Evolutionary conservation across 2,888 invertebrate species (phyloP), one percentile per base, ranked within the genome.

Genomic region (Theodoxus fluviatilis): DNA sequence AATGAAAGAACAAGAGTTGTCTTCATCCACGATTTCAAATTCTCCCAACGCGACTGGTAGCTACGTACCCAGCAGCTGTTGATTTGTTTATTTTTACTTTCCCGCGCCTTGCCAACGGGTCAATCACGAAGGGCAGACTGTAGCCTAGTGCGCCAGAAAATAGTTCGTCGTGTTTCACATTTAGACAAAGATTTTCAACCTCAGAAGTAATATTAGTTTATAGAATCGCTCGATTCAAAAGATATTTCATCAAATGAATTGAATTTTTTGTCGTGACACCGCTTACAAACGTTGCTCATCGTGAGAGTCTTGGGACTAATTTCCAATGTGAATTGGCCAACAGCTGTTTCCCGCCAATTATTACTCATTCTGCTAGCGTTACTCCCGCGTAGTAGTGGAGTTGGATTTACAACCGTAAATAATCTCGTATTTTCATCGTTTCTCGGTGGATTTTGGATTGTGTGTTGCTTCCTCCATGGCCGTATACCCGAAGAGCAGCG

Each of bases 341-440:
- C 80, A 80, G 80, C 81, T 77, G 79, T 83, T 85, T 85, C 84
- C 84, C 85, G 85, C 85, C 85, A 85, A 84, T 84, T 83, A 82
- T 80, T 83, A 83, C 83, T 83, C 84, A 81, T 82, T 84, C 81
- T 82, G 74, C 75, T 76, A 74, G 76, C 77, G 79, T 80, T 76
- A 79, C 79, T 78, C 78, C 79, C 77, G 78, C 78, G 74, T 77
- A 74, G 78, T 78, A 76, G 80, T 80, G 76, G 75, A 76, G 74
- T 74, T 71, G 67, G 72, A 70, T 73, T 75, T 68, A 72, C 74
- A 71, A 75, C 71, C 73, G 69, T 69, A 74, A 73, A 72, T 71
- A 70, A 71, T 67, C 57, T 65, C 61, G 33, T 75, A 66, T 73
- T 75, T 67, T 49, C n/a, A 67, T 28, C 69, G 68, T 75, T 76